phyloP scores from a whole-genome alignment of 2,797 vertebrate species.

The Melanotaenia trifasciata region DNA sequence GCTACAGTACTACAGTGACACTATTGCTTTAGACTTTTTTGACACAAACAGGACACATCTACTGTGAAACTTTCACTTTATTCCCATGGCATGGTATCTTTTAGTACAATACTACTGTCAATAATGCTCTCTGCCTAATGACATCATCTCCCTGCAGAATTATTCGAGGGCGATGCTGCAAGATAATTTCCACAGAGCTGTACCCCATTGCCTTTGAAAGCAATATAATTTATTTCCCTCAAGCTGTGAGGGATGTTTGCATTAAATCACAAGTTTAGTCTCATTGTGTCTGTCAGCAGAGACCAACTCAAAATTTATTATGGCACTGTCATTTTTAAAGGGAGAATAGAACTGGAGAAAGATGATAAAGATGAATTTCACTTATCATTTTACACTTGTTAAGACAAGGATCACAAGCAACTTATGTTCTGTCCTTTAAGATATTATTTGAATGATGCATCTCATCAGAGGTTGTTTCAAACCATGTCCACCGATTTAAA shows the following conservation, averaged over 20 bases:
- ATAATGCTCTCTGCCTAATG: slow-evolving; percentile 64
- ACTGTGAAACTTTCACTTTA: no score
- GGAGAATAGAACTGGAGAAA: background rate
- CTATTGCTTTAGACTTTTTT: no score
- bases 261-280: slow-evolving; percentile 69
- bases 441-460: background rate
- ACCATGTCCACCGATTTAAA: background rate
- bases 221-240: slow-evolving; percentile 62
- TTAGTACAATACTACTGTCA: no score
- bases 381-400: slow-evolving; percentile 24
- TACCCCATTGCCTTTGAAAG: slow-evolving; percentile 57
- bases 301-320: slow-evolving; percentile 44
- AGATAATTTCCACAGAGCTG: slow-evolving; percentile 60
- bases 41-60: no score
- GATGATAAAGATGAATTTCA: slow-evolving; percentile 31
- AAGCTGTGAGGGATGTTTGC: slow-evolving; percentile 71
- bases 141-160: slow-evolving; percentile 62
- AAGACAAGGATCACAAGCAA: slow-evolving; percentile 42
- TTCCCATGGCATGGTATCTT: no score
- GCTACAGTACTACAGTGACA: no score
- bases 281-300: slow-evolving; percentile 47
- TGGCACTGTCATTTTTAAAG: slow-evolving; percentile 33
- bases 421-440: slow-evolving; percentile 31
- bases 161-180: slow-evolving; percentile 41
- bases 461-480: slow-evolving; percentile 24